phyloP scores from a whole-genome alignment of 2,797 vertebrate genomes.

The Gymnoscopelus microlampas region DNA sequence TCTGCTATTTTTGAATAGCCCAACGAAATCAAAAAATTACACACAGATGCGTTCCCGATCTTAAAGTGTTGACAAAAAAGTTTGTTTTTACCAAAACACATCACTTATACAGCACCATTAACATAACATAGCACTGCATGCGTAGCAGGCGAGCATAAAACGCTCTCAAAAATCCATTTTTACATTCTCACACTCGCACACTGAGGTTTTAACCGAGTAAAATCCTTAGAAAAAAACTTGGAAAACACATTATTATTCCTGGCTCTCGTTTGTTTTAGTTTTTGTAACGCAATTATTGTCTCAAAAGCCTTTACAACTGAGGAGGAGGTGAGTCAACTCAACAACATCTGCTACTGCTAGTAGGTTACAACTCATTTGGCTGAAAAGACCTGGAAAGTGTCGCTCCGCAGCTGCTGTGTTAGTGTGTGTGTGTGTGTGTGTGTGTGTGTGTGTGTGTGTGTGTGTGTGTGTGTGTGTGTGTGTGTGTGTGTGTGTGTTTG shows the following conservation, averaged over 20 bases:
- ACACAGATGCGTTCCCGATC: too few relatives aligned
- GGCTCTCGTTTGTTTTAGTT: not conserved
- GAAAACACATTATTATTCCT: not conserved
- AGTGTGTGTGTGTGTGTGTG: not conserved
- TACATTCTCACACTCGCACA: too few relatives aligned
- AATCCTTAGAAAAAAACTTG: not conserved
- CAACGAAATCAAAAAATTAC: too few relatives aligned
- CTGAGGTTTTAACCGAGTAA: not conserved
- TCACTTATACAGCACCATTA: too few relatives aligned
- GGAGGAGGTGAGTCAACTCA: constrained; percentile 7
- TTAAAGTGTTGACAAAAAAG: too few relatives aligned
- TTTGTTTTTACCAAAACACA: too few relatives aligned
- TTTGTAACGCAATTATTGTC: constrained; percentile 5
- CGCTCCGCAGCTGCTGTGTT: constrained; percentile 43
- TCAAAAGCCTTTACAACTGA: constrained; percentile 18
- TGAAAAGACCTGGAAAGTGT: constrained; percentile 32
- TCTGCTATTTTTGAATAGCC: too few relatives aligned
- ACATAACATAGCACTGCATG: too few relatives aligned
- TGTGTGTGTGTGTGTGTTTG: not conserved
- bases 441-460: constrained; percentile 4
- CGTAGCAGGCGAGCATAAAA: too few relatives aligned
- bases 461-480: not conserved
- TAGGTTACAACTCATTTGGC: constrained; percentile 52
- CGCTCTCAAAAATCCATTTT: too few relatives aligned
- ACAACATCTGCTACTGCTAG: constrained; percentile 39